These are phyloP conservation scores for Antheraea yamamai DNA, from an alignment of 2,888 invertebrate species.

Conservation along the genomic window DNA sequence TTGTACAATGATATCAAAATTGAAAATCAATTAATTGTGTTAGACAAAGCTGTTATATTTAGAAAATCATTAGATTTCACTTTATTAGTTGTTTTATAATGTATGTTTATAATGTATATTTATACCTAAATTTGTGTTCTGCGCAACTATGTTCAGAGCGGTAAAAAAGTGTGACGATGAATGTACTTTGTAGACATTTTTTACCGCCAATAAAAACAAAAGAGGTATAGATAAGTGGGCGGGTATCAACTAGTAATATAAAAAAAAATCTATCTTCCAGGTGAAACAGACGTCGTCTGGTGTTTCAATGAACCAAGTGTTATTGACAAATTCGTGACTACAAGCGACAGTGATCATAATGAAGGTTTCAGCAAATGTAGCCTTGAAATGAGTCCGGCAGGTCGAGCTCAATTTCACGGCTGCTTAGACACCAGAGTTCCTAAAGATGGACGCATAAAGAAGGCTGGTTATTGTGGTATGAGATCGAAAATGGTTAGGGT, in stretches of 20 bases:
- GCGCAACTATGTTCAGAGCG: too few species aligned
- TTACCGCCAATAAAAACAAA: too few species aligned
- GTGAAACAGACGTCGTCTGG: conserved; percentile 89
- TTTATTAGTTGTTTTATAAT: background rate
- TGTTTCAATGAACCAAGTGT: conserved; percentile 84
- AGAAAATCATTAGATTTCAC: too few species aligned
- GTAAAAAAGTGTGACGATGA: too few species aligned
- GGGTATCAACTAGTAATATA: too few species aligned
- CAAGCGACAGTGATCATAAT: conserved; percentile 90
- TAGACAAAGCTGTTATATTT: too few species aligned
- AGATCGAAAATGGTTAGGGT: conserved; percentile 86
- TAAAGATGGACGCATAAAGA: conserved; percentile 89
- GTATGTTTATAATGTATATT: too few species aligned
- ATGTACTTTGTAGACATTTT: too few species aligned
- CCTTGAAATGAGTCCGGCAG: conserved; percentile 85
- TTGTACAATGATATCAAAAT: too few species aligned
- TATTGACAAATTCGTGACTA: conserved; percentile 87
- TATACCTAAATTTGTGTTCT: too few species aligned
- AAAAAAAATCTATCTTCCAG: conserved; percentile 46
- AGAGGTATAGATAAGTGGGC: too few species aligned
- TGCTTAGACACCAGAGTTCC: conserved; percentile 86
- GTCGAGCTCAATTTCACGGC: conserved; percentile 88
- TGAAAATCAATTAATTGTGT: too few species aligned
- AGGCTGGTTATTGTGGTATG: conserved; percentile 92
- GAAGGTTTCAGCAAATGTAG: conserved; percentile 90